Conservation (phyloP, 2,113 vertebrate genomes). For the crab-eating macaque (Macaca fascicularis) region DNA sequence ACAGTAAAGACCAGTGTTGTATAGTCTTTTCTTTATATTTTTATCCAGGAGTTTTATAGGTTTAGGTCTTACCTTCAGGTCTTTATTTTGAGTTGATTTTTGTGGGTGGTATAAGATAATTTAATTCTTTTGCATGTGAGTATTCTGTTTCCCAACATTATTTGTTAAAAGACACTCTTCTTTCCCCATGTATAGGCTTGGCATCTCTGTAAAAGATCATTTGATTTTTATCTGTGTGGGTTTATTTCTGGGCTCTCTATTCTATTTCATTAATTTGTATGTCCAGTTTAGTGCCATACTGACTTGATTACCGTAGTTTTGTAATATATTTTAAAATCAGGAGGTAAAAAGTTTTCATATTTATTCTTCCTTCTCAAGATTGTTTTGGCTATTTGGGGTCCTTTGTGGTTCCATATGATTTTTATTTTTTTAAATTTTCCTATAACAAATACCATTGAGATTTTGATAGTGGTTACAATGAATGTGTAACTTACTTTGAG, state of each 20-base stretch:
- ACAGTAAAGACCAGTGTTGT: background rate
- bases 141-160: background rate
- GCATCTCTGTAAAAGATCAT: background rate
- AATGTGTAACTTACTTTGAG: background rate
- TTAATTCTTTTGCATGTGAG: background rate
- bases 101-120: background rate
- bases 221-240: background rate
- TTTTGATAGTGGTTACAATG: background rate
- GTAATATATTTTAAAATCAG: background rate
- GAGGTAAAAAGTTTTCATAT: background rate
- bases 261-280: background rate
- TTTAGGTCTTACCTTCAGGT: background rate
- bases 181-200: background rate
- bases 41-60: background rate
- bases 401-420: background rate
- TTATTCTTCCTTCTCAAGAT: background rate
- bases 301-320: background rate
- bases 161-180: background rate
- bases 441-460: background rate
- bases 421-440: background rate
- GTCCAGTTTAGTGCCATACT: background rate
- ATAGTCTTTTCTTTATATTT: background rate
- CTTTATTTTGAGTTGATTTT: background rate
- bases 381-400: background rate
- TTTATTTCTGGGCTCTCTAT: background rate